Percentiles rank a stretch among this genome's conserved stretches.
Conservation (phyloP, 37 sponge, comb jelly and placozoan species). For the Corticium candelabrum region DNA sequence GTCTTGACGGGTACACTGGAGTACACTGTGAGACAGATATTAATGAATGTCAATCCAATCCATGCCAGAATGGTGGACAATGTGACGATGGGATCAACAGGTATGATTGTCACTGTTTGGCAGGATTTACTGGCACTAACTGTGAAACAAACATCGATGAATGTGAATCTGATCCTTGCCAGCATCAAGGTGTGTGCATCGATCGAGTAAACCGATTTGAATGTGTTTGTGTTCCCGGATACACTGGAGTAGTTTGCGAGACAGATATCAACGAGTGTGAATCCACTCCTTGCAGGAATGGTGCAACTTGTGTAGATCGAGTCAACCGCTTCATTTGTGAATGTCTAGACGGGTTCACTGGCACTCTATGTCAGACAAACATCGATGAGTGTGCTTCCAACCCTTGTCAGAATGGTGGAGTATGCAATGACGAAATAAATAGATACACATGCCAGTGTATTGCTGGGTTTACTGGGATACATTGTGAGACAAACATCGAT, state of each 20-base stretch:
- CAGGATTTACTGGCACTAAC: not conserved
- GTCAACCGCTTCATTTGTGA: slow-evolving; percentile 12
- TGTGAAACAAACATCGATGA: not conserved
- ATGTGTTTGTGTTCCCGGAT: not conserved
- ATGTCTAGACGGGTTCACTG: slow-evolving; percentile 33
- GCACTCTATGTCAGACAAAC: slow-evolving; percentile 10
- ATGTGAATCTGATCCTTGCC: not conserved
- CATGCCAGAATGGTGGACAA: not conserved
- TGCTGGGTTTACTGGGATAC: slow-evolving; percentile 20
- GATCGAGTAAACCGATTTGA: not conserved
- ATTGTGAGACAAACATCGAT: slow-evolving; percentile 27
- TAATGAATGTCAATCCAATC: not conserved
- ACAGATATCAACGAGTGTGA: not conserved
- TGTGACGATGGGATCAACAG: not conserved
- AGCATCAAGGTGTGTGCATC: not conserved
- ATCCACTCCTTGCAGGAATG: slow-evolving; percentile 2
- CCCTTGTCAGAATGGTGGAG: slow-evolving; percentile 37
- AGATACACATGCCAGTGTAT: slow-evolving; percentile 20
- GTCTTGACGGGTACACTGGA: not conserved
- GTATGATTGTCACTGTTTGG: not conserved
- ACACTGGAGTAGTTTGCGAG: not conserved
- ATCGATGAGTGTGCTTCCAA: slow-evolving; percentile 2
- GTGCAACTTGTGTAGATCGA: not conserved
- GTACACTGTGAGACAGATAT: not conserved
- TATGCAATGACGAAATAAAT: not conserved